Percentiles rank a stretch among this genome's conserved stretches.
These are phyloP conservation scores for Coturnix japonica DNA, from an alignment of 2,113 vertebrate genomes.

Conservation along the genomic window DNA sequence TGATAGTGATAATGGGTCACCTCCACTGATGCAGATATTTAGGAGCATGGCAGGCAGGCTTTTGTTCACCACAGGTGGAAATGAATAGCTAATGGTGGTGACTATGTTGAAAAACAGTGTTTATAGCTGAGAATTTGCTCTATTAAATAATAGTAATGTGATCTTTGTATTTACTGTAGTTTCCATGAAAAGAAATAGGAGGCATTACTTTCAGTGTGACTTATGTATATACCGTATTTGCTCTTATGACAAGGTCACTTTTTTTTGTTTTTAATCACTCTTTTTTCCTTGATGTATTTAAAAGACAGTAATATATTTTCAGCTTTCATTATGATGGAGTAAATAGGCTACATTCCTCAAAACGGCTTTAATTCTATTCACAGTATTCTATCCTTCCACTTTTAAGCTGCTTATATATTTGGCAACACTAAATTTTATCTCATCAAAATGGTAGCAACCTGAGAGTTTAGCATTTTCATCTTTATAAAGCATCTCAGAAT, in stretches of 20 bases:
- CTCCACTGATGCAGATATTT: neutral
- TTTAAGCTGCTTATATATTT: neutral
- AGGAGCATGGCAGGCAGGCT: neutral
- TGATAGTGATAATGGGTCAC: neutral
- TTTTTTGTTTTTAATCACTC: neutral
- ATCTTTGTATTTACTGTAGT: no score
- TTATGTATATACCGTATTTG: neutral
- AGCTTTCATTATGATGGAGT: neutral
- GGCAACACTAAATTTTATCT: neutral
- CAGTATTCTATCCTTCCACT: neutral
- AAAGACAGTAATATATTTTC: neutral
- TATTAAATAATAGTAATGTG: neutral
- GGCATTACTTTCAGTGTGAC: no score
- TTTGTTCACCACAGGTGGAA: neutral
- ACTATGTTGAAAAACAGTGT: neutral
- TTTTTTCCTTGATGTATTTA: neutral
- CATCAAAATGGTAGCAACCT: neutral
- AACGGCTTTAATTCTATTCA: neutral
- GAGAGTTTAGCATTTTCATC: neutral
- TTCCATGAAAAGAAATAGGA: no score
- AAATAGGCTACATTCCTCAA: fast-evolving
- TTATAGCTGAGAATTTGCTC: neutral
- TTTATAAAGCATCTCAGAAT: neutral
- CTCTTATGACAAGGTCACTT: neutral
- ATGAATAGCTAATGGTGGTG: neutral